A percentile compares a stretch with the other conserved stretches of the same genome.
phyloP scores from a whole-genome alignment of 2,888 invertebrate species.

The Leptarthrus brevirostris region DNA sequence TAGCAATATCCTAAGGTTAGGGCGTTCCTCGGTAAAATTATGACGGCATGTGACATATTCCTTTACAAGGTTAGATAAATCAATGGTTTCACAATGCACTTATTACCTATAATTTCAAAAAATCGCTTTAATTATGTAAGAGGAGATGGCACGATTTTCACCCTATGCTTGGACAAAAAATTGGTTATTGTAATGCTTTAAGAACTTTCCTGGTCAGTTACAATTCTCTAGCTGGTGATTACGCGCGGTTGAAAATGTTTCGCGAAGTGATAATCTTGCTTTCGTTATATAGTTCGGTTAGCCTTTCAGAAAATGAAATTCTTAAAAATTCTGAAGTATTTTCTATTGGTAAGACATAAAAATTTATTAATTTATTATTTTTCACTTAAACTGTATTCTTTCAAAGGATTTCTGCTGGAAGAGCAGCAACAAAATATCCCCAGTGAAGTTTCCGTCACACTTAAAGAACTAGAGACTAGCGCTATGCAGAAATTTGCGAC shows the following conservation, averaged over 20 bases:
- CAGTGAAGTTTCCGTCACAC: background rate
- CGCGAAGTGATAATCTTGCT: background rate
- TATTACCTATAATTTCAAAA: conserved; percentile 23
- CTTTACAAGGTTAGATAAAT: conserved; percentile 13
- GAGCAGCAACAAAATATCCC: background rate
- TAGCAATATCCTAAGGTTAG: too few relatives aligned
- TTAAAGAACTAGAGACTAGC: background rate
- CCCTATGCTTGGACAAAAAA: too few relatives aligned
- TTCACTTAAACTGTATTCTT: background rate
- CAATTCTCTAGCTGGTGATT: background rate
- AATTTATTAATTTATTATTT: background rate
- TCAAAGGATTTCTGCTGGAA: conserved; percentile 1
- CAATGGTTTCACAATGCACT: background rate
- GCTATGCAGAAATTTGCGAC: background rate
- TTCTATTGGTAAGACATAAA: background rate
- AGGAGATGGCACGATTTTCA: conserved; percentile 8
- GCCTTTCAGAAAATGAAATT: background rate
- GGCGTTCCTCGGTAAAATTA: too few relatives aligned
- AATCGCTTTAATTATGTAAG: conserved; percentile 11
- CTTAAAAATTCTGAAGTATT: background rate
- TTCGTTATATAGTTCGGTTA: background rate
- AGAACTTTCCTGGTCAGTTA: background rate
- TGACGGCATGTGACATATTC: too few relatives aligned
- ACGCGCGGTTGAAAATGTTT: background rate
- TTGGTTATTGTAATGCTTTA: too few relatives aligned